A percentile compares a stretch with the other conserved stretches of the same genome.
phyloP scores from a whole-genome alignment of 2,888 invertebrate species.

The Tachystola acroxantha region DNA sequence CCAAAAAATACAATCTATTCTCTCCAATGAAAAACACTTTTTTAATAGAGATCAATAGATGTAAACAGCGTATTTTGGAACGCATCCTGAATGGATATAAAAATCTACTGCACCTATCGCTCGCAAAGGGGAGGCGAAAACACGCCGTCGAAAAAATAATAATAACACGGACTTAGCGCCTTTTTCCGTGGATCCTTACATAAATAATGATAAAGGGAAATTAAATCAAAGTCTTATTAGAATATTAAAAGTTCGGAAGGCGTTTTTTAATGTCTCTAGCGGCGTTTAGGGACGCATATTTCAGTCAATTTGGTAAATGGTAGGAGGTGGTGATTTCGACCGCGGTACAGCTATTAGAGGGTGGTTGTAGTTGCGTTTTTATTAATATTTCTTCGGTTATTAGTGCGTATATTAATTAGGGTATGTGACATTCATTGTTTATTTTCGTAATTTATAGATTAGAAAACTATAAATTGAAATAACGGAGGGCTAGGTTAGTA shows the following conservation, averaged over 20 bases:
- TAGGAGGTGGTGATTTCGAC: conserved; percentile 17
- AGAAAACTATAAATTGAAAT: no score
- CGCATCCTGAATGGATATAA: no score
- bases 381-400: conserved; percentile 38
- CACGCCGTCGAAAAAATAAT: conserved; percentile 55
- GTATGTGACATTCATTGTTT: conserved; percentile 35
- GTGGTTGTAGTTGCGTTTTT: conserved; percentile 38
- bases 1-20: no score
- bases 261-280: conserved; percentile 71
- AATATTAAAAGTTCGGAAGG: conserved; percentile 74
- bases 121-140: conserved; percentile 44
- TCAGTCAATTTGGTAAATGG: conserved; percentile 76
- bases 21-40: no score
- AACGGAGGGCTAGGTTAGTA: no score
- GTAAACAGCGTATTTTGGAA: no score
- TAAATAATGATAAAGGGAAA: conserved; percentile 78
- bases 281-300: conserved; percentile 69
- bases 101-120: conserved; percentile 24
- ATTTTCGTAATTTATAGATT: conserved; percentile 9
- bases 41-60: no score
- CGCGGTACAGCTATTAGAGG: conserved; percentile 47
- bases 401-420: conserved; percentile 51
- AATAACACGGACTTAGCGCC: conserved; percentile 68
- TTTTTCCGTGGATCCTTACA: conserved; percentile 65
- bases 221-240: conserved; percentile 78